Percentiles rank a stretch among this genome's conserved stretches.
Conservation (phyloP, 1,140 invertebrate genomes). For the Musca domestica region DNA sequence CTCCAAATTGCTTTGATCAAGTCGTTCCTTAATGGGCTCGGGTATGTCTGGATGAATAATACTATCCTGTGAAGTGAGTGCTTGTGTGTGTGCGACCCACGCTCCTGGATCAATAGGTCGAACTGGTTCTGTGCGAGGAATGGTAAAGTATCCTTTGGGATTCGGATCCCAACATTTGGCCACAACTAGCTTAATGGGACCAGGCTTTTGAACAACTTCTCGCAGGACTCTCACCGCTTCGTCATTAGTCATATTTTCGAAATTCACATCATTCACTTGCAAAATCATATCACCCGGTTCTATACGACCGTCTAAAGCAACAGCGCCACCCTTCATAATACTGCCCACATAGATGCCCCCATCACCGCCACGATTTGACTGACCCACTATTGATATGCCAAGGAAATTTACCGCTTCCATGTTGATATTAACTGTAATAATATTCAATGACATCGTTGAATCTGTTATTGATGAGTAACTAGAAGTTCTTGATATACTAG, state of each 20-base stretch:
- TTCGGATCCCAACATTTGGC: slow-evolving; percentile 99
- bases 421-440: slow-evolving; percentile 94
- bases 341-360: slow-evolving; percentile 97
- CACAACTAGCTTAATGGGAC: slow-evolving; percentile 90
- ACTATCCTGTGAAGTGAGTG: slow-evolving; percentile 68
- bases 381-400: slow-evolving; percentile 75
- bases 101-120: slow-evolving; percentile 98
- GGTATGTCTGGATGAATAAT: slow-evolving; percentile 56
- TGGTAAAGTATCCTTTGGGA: slow-evolving; percentile 94
- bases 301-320: slow-evolving; percentile 89
- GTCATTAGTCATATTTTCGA: slow-evolving; percentile 99
- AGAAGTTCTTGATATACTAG: slow-evolving; percentile 79
- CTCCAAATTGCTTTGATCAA: slow-evolving; percentile 53
- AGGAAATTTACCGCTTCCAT: slow-evolving; percentile 91
- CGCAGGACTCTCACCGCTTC: slow-evolving; percentile 92
- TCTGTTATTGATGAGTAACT: slow-evolving; percentile 96
- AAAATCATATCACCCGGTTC: slow-evolving; percentile 98
- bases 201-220: slow-evolving; percentile 96
- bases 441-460: slow-evolving; percentile 98
- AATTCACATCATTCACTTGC: slow-evolving; percentile 93
- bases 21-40: slow-evolving; percentile 57
- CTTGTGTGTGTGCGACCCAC: slow-evolving; percentile 95
- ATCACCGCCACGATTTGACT: slow-evolving; percentile 85
- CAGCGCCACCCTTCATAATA: slow-evolving; percentile 99
- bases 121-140: slow-evolving; percentile 93